Evolutionary conservation across 2,113 vertebrate genomes (phyloP), one percentile per base, ranked within the genome.

Genomic region (Hystrix cristata): DNA sequence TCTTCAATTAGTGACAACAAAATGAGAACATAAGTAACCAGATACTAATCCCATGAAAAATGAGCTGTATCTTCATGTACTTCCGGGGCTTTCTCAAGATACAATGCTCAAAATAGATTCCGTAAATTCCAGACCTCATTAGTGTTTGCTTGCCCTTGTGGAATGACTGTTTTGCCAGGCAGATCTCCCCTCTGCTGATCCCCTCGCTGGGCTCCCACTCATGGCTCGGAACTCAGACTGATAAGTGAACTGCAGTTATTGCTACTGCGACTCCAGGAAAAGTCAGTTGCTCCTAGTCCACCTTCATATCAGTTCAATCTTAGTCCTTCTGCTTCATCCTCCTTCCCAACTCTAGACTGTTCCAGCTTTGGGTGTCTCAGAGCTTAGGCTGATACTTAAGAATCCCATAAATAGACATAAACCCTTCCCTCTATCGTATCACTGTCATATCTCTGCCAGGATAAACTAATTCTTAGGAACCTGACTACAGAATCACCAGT

Each of bases 301-400:
- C 16, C 57, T 89, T 65, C 46, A 43, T 0, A 12, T 21, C 18
- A n/a, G 1, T 59, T 6, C 6, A 21, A 7, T 23, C 9, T 27
- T 14, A 21, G 31, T 3, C 6, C 5, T 46, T 27, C 12, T 82
- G 0, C 48, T 53, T 76, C 34, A 80, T 83, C 64, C 67, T 14
- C 4, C 38, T 46, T 0, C 19, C 14, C 5, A 19, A n/a, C 2
- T 31, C 16, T 23, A 62, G 15, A 23, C 5, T 0, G 2, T 3
- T 21, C 7, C 13, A 84, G 18, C 7, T 43, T 51, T 69, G 23
- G 34, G 23, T 10, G 16, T 9, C 53, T 64, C 43, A 62, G 69
- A 82, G 5, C n/a, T n/a, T 34, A 72, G 13, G 4, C 27, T 31
- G 31, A 57, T 81, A 85, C 13, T 57, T 90, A 12, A 53, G 90